Conservation (phyloP, 2,113 vertebrate species). For the Chloropsis cyanopogon region DNA sequence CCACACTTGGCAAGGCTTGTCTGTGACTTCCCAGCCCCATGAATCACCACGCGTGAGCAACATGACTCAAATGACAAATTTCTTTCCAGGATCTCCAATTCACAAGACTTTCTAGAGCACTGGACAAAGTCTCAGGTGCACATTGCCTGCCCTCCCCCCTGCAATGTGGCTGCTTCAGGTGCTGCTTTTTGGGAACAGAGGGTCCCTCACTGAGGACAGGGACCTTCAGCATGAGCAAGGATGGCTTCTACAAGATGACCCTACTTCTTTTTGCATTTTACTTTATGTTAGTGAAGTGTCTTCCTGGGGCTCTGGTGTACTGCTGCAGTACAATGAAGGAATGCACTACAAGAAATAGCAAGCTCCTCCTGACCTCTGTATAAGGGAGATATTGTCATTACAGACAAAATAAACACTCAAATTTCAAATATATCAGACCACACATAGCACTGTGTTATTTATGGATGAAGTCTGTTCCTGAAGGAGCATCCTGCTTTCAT, state of each 20-base stretch:
- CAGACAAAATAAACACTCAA: neutral
- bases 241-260: neutral
- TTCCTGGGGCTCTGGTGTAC: neutral
- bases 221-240: neutral
- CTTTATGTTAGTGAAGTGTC: neutral
- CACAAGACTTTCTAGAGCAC: neutral
- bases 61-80: neutral
- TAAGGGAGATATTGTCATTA: neutral
- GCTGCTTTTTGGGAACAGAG: neutral
- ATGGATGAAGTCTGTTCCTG: neutral
- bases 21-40: neutral
- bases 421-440: neutral
- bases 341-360: neutral
- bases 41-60: neutral
- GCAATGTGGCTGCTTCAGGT: neutral
- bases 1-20: neutral
- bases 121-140: neutral
- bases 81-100: neutral
- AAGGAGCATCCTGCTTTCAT: neutral
- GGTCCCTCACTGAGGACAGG: neutral
- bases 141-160: accelerated
- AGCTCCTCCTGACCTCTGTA: neutral
- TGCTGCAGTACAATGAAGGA: neutral
- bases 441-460: neutral
- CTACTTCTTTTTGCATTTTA: neutral